phyloP scores from a whole-genome alignment of 2,113 vertebrate species.

The Macroglossus sobrinus region DNA sequence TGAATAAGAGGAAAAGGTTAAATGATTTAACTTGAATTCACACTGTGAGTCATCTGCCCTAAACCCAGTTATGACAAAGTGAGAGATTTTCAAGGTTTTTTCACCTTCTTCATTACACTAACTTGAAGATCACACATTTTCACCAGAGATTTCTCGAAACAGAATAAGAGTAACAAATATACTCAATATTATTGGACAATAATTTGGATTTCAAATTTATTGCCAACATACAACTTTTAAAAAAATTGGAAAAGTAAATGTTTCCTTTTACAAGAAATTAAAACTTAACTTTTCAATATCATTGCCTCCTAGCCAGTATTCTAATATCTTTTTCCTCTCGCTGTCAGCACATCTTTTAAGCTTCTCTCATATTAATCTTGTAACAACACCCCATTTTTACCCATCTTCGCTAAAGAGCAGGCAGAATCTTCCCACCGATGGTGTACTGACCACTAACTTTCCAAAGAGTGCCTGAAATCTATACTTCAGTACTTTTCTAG shows the following conservation, averaged over 20 bases:
- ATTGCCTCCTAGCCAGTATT: neutral
- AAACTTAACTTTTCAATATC: neutral
- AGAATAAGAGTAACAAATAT: neutral
- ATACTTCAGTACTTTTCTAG: neutral
- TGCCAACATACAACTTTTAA: neutral
- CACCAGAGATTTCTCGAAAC: neutral
- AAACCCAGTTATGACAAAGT: slow-evolving; percentile 50
- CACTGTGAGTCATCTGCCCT: slow-evolving; percentile 67
- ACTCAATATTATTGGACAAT: neutral
- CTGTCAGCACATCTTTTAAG: neutral
- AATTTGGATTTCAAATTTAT: slow-evolving; percentile 50
- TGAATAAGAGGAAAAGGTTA: slow-evolving; percentile 76
- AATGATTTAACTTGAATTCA: slow-evolving; percentile 72
- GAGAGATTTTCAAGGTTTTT: slow-evolving; percentile 44
- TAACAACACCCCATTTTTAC: neutral
- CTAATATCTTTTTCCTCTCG: neutral
- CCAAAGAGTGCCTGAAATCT: neutral
- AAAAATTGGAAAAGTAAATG: neutral
- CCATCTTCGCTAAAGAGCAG: neutral
- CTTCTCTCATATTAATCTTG: neutral
- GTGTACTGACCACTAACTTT: neutral
- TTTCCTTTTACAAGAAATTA: slow-evolving; percentile 29
- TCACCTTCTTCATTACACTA: slow-evolving; percentile 4
- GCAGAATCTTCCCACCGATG: neutral
- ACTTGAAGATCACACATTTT: slow-evolving; percentile 37